Evolutionary conservation across 2,113 vertebrate species (phyloP).

Genomic region (Etheostoma spectabile): DNA sequence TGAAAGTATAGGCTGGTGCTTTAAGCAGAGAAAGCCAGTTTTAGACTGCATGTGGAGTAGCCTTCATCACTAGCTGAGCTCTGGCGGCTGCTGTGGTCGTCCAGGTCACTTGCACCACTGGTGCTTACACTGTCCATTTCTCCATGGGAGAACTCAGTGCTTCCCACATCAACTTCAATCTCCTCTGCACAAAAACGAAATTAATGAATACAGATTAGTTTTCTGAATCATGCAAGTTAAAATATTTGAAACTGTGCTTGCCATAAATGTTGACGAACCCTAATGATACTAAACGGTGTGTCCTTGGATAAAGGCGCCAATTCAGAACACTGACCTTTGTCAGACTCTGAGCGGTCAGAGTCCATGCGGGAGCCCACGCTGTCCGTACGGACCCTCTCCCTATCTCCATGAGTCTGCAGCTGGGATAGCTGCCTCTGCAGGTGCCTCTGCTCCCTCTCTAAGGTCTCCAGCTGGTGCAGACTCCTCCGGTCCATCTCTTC

Average conservation of each 20-base stretch:
- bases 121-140: constrained; percentile 96
- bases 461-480: constrained; percentile 93
- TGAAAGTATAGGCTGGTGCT: constrained; percentile 80
- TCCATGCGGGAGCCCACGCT: constrained; percentile 91
- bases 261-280: no score
- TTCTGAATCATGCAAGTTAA: not conserved
- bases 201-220: not conserved
- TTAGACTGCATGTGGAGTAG: constrained; percentile 96
- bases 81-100: constrained; percentile 97
- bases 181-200: constrained; percentile 86
- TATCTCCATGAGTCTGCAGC: constrained; percentile 88
- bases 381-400: constrained; percentile 91
- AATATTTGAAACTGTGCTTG: not conserved
- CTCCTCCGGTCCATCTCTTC: constrained; percentile 93
- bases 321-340: constrained; percentile 86
- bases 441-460: constrained; percentile 95
- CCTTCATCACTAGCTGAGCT: constrained; percentile 95
- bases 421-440: constrained; percentile 94
- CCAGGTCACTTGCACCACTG: constrained; percentile 95
- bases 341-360: constrained; percentile 94
- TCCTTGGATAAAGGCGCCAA: not conserved
- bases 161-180: constrained; percentile 97
- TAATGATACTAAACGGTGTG: not conserved
- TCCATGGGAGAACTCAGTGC: constrained; percentile 98
- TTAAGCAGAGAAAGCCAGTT: constrained; percentile 93